Base-by-base conservation (phyloP, 2,797 vertebrate species). In the Champsocephalus esox region DNA sequence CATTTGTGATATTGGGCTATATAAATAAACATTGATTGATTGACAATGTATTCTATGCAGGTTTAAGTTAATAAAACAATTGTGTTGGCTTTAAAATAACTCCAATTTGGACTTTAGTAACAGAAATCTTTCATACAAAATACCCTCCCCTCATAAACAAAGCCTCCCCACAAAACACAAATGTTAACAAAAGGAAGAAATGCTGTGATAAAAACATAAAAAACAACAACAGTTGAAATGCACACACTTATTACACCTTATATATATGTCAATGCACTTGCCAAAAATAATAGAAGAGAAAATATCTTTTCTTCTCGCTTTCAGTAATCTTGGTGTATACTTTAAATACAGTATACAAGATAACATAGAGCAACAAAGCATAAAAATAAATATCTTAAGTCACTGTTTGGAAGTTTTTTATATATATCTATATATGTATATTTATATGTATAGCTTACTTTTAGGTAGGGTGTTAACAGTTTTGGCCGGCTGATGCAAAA, bases 311-410 rank as follows among this genome's bases (percentile, higher is more conserved):
- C 67, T 81, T 75, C 83, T 81, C 62, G 77, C 87, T 80, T 90
- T 93, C 88, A 82, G 83, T 88, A 88, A 85, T 92, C 79, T 86
- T 80, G 88, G 82, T 87, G 93, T 91, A 92, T 91, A 94, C 92
- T 92, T 94, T 95, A 95, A 95, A 91, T 88, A 79, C 81, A 92
- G 92, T 92, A 94, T 92, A 93, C 92, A 92, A 75, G 91, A 90
- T 93, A 93, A 64, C 89, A 76, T 92, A 92, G 91, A 95, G 95
- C 94, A 88, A 92, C 87, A 94, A 93, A 96, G 95, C 91, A 93
- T 93, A 94, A 84, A 89, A 94, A 98, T 98, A 98, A 98, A 97
- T 98, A 98, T 94, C 95, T 96, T 92, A 96, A 96, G 94, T 96
- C 94, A 93, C 90, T 93, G 94, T 94, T 90, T 93, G 86, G 85